Conservation (phyloP, 1,140 invertebrate species). For the Yoshiicerus persimilis region DNA sequence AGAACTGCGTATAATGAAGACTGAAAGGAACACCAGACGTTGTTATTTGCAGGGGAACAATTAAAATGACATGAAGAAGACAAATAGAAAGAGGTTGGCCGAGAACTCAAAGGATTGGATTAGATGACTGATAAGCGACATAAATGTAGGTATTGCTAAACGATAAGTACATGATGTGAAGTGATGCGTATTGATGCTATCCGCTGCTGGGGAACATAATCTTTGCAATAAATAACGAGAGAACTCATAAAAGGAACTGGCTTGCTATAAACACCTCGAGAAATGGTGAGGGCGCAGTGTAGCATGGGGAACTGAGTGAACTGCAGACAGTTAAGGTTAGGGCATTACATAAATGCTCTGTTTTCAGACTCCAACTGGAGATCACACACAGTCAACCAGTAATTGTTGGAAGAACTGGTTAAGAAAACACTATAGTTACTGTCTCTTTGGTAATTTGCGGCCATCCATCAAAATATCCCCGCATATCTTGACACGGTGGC, state of each 20-base stretch:
- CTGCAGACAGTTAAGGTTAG: background rate
- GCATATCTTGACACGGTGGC: conserved; percentile 33
- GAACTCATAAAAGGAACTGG: background rate
- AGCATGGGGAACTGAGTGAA: background rate
- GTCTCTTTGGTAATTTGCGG: conserved; percentile 46
- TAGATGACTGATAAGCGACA: background rate
- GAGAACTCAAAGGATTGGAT: background rate
- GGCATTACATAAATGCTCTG: background rate
- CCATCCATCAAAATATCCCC: conserved; percentile 46
- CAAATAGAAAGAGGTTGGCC: background rate
- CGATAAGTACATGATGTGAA: background rate
- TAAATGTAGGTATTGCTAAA: background rate
- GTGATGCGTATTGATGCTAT: background rate
- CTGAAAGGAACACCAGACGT: background rate
- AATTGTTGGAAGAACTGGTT: conserved; percentile 37
- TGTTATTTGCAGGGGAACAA: background rate
- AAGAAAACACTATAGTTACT: conserved; percentile 41
- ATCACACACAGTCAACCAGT: conserved; percentile 35
- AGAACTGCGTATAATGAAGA: too few relatives aligned
- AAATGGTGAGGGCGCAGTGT: background rate
- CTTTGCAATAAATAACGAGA: background rate
- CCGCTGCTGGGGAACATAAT: background rate
- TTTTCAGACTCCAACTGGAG: background rate
- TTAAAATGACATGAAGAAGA: background rate
- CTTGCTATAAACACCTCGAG: background rate